These are phyloP conservation scores for Priapulus caudatus DNA, from an alignment of 2,888 invertebrate genomes.

Conservation along the genomic window DNA sequence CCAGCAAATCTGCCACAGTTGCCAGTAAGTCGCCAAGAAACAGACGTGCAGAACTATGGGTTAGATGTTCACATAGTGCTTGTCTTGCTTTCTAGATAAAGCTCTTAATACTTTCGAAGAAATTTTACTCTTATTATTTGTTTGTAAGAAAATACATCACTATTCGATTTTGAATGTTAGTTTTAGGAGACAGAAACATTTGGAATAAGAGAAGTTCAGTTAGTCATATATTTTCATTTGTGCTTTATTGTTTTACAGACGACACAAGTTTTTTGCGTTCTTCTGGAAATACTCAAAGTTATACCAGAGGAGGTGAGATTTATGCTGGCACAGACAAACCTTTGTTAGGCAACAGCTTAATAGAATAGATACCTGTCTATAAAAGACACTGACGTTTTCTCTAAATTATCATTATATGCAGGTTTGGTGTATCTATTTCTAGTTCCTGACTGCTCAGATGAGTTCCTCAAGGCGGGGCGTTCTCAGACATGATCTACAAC, in stretches of 20 bases:
- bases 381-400: no score
- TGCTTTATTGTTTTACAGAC: slow-evolving; percentile 38
- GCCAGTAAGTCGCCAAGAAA: slow-evolving; percentile 42
- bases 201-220: no score
- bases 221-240: no score
- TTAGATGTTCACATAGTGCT: no score
- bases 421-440: slow-evolving; percentile 23
- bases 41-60: no score
- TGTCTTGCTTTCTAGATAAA: no score
- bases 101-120: no score
- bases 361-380: slow-evolving; percentile 10
- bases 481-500: slow-evolving; percentile 19
- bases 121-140: no score
- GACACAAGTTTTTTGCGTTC: slow-evolving; percentile 50
- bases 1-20: slow-evolving; percentile 46
- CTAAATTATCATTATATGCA: no score
- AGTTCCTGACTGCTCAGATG: slow-evolving; percentile 21
- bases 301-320: slow-evolving; percentile 70
- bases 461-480: slow-evolving; percentile 16
- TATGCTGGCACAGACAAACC: slow-evolving; percentile 19
- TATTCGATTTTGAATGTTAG: no score
- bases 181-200: no score
- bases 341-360: slow-evolving; percentile 13
- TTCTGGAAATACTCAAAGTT: slow-evolving; percentile 69
- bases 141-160: no score